Evolutionary conservation across 1,140 invertebrate genomes (phyloP).

Genomic region (Myzus persicae): DNA sequence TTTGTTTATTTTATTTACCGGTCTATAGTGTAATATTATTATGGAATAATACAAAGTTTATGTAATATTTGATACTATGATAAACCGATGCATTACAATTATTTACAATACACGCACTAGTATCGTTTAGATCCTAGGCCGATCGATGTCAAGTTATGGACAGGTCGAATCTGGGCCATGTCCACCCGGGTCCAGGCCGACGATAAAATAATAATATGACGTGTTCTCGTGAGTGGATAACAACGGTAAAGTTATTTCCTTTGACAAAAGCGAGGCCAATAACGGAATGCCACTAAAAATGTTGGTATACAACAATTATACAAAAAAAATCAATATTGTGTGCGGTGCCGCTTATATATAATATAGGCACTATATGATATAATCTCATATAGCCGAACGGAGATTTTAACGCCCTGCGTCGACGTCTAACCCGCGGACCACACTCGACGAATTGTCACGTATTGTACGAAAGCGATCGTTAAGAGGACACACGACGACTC

Average conservation of each 20-base stretch:
- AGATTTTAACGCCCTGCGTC: slow-evolving; percentile 16
- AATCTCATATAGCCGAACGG: background rate
- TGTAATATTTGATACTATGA: background rate
- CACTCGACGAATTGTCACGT: background rate
- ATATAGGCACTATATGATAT: background rate
- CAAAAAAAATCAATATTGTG: background rate
- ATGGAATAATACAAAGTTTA: background rate
- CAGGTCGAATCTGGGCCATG: slow-evolving; percentile 26
- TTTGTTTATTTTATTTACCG: background rate
- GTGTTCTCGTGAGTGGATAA: background rate
- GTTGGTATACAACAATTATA: background rate
- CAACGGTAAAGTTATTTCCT: slow-evolving; percentile 23
- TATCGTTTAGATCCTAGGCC: background rate
- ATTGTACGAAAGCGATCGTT: background rate
- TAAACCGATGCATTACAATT: background rate
- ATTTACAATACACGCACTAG: background rate
- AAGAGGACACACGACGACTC: background rate
- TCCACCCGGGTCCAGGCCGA: background rate
- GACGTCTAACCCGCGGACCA: background rate
- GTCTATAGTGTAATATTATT: background rate
- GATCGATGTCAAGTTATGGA: background rate
- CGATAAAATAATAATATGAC: background rate
- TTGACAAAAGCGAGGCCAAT: background rate
- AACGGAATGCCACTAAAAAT: background rate
- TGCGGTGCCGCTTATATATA: background rate